These are phyloP conservation scores for Emydoidea blandingii DNA, from an alignment of 2,797 vertebrate genomes.

Conservation along the genomic window DNA sequence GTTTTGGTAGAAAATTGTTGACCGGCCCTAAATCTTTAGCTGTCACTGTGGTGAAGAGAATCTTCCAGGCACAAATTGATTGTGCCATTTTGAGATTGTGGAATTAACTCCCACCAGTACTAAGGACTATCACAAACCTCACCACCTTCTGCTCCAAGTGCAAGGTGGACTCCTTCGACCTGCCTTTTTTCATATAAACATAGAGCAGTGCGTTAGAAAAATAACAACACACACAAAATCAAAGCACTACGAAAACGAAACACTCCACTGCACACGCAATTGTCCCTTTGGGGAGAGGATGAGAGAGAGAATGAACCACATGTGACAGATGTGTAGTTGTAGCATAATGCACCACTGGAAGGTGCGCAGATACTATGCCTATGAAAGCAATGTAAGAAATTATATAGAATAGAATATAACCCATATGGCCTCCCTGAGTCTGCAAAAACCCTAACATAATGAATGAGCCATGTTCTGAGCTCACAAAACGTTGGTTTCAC, in stretches of 20 bases:
- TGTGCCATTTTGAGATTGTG: background rate
- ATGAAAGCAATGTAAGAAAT: background rate
- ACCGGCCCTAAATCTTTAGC: background rate
- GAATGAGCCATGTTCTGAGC: background rate
- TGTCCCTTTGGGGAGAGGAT: background rate
- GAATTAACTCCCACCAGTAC: background rate
- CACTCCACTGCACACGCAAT: background rate
- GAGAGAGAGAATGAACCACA: background rate
- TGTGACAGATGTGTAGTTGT: background rate
- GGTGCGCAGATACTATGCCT: background rate
- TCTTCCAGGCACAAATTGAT: background rate
- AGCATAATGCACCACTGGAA: background rate
- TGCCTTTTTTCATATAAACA: background rate
- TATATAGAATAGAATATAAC: background rate
- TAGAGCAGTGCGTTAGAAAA: background rate
- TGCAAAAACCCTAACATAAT: background rate
- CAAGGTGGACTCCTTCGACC: background rate
- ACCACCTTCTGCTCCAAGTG: background rate
- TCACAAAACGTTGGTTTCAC: background rate
- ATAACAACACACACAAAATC: background rate
- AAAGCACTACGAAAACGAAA: background rate
- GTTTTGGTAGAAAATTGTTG: background rate
- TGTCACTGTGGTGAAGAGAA: background rate
- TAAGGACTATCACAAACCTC: background rate
- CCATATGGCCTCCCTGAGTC: background rate